These are phyloP conservation scores for Orthosia gracilis DNA, from an alignment of 2,888 invertebrate species.

Conservation along the genomic window DNA sequence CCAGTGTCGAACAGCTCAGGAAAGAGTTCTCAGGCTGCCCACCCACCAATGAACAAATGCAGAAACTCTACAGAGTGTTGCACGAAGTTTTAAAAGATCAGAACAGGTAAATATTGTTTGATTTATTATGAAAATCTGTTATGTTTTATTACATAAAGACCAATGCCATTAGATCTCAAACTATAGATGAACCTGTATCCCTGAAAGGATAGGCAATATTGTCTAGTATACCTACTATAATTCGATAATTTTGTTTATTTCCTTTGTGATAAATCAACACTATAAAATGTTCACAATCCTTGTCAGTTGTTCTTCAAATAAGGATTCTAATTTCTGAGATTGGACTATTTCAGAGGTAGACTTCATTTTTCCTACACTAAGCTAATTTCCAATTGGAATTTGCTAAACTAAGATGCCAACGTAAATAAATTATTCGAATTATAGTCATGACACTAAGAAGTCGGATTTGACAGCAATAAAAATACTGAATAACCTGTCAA, in stretches of 20 bases:
- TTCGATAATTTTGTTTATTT: background rate
- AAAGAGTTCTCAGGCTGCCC: conserved; percentile 95
- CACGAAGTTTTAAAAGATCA: conserved; percentile 97
- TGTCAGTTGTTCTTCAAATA: background rate
- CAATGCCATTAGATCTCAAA: background rate
- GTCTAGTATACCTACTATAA: too few species aligned
- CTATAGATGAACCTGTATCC: background rate
- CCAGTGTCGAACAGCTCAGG: conserved; percentile 95
- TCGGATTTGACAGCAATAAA: too few species aligned
- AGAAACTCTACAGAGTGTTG: conserved; percentile 96
- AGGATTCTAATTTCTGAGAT: background rate
- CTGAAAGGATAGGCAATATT: too few species aligned
- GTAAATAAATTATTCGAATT: background rate
- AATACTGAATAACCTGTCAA: too few species aligned
- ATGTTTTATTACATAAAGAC: background rate
- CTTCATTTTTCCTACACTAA: too few species aligned
- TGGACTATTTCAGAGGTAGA: too few species aligned
- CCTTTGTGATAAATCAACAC: too few species aligned
- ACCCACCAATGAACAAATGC: conserved; percentile 97
- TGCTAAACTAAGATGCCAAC: background rate
- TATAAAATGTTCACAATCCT: background rate
- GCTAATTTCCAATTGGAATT: conserved; percentile 7
- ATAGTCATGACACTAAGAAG: too few species aligned
- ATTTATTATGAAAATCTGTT: background rate
- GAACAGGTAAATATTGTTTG: conserved; percentile 91